Percentiles rank a stretch among this genome's conserved stretches.
phyloP scores from a whole-genome alignment of 1,140 invertebrate genomes.

The Drosophila tsacasi region DNA sequence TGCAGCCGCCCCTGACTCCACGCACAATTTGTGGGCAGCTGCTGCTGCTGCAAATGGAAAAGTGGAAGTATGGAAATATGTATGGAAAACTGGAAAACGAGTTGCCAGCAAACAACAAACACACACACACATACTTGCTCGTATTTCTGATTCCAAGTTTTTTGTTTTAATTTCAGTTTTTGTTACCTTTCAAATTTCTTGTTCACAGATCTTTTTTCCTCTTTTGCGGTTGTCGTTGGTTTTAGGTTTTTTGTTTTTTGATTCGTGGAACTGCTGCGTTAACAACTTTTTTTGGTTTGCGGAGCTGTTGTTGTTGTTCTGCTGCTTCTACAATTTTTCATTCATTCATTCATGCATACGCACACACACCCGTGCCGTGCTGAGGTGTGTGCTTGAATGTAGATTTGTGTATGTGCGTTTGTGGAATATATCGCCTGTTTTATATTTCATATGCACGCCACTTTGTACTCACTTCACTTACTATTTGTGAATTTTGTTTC shows the following conservation, averaged over 20 bases:
- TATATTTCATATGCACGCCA: slow-evolving; percentile 75
- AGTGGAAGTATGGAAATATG: slow-evolving; percentile 42
- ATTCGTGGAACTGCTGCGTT: slow-evolving; percentile 80
- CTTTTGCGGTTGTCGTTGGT: slow-evolving; percentile 58
- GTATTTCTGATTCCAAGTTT: slow-evolving; percentile 68
- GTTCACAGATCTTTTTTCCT: slow-evolving; percentile 68
- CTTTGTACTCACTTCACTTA: slow-evolving; percentile 68
- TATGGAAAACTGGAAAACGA: slow-evolving; percentile 49
- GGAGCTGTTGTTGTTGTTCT: slow-evolving; percentile 40
- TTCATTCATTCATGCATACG: slow-evolving; percentile 66
- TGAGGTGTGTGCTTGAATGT: slow-evolving; percentile 17
- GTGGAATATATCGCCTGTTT: slow-evolving; percentile 62
- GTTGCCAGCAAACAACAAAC: slow-evolving; percentile 34
- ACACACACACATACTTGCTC: slow-evolving; percentile 51
- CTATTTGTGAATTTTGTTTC: slow-evolving; percentile 54
- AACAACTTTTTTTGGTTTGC: slow-evolving; percentile 63
- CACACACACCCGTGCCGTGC: slow-evolving; percentile 16
- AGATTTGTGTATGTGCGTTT: slow-evolving; percentile 22
- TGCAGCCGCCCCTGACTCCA: slow-evolving; percentile 14
- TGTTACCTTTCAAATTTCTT: slow-evolving; percentile 77
- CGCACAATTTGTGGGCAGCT: slow-evolving; percentile 79
- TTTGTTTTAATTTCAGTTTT: slow-evolving; percentile 78
- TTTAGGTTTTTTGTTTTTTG: slow-evolving; percentile 46
- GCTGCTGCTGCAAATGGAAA: slow-evolving; percentile 50
- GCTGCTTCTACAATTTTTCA: slow-evolving; percentile 78